Percentiles rank a stretch among this genome's conserved stretches.
Conservation (phyloP, 2,113 vertebrate species). For the Hippotragus niger region DNA sequence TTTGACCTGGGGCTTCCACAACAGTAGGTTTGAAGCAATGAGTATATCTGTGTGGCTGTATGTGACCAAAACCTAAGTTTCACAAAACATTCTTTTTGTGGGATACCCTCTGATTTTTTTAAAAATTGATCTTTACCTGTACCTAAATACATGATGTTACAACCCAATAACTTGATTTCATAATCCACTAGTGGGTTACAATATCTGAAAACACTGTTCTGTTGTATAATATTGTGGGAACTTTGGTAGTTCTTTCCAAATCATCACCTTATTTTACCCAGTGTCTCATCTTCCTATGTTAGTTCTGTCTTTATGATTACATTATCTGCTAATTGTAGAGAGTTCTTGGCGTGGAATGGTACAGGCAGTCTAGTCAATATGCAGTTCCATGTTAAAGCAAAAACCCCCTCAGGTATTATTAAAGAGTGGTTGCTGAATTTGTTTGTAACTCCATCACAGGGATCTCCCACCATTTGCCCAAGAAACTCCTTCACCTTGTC, state of each 20-base stretch:
- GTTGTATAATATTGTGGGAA: not conserved
- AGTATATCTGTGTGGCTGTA: not conserved
- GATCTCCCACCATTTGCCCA: not conserved
- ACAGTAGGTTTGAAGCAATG: not conserved
- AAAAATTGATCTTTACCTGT: not conserved
- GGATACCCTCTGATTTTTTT: not conserved
- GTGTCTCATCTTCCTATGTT: not conserved
- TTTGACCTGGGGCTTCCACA: not conserved
- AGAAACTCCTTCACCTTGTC: too few relatives aligned
- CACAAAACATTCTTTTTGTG: not conserved
- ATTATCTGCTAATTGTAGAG: not conserved
- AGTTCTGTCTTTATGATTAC: not conserved
- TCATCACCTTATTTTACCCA: not conserved
- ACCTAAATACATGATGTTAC: not conserved
- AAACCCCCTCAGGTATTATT: too few relatives aligned
- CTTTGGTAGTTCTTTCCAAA: not conserved
- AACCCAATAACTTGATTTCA: not conserved
- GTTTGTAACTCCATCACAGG: not conserved
- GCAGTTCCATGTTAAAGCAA: not conserved
- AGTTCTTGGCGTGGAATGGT: not conserved
- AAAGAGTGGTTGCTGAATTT: not conserved
- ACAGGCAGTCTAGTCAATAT: not conserved
- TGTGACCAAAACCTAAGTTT: not conserved
- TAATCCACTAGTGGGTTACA: not conserved
- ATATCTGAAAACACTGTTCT: not conserved